phyloP scores from a whole-genome alignment of 2,113 vertebrate genomes.

The Chaenogobius annularis region DNA sequence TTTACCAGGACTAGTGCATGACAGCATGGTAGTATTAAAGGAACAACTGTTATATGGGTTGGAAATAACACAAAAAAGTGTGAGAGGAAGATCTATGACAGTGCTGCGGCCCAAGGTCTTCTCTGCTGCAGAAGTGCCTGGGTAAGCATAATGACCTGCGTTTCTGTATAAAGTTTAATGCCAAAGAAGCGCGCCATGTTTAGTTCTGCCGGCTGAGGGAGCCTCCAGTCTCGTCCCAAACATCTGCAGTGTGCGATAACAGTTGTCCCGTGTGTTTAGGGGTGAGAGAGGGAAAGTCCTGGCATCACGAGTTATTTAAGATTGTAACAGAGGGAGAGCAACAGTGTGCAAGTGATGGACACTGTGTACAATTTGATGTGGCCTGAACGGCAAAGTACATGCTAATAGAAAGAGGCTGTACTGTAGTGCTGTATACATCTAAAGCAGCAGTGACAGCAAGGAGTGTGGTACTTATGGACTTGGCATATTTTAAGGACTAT shows the following conservation, averaged over 20 bases:
- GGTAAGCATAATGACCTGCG: constrained; percentile 54
- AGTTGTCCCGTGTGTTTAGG: constrained; percentile 49
- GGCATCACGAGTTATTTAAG: constrained; percentile 39
- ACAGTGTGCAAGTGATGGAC: constrained; percentile 40
- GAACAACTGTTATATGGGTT: too few relatives aligned
- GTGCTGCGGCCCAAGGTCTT: constrained; percentile 17
- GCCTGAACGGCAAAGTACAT: constrained; percentile 53
- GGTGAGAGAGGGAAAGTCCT: constrained; percentile 34
- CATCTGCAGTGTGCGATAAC: constrained; percentile 74
- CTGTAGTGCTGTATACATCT: background rate
- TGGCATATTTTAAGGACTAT: background rate
- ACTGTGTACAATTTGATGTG: constrained; percentile 48
- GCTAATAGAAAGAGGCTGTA: constrained; percentile 36
- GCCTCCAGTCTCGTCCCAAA: constrained; percentile 43
- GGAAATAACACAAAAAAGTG: constrained; percentile 13
- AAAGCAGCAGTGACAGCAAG: background rate
- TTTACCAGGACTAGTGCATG: too few relatives aligned
- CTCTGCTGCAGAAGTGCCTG: constrained; percentile 16
- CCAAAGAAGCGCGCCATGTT: constrained; percentile 28
- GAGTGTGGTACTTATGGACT: constrained; percentile 1
- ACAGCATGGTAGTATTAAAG: too few relatives aligned
- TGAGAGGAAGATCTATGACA: constrained; percentile 42
- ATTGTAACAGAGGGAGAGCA: constrained; percentile 29
- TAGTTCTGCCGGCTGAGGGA: constrained; percentile 49
- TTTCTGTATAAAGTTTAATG: constrained; percentile 47